Evolutionary conservation across 2,797 vertebrate genomes (phyloP).

Genomic region (Phyllotis vaccarum): DNA sequence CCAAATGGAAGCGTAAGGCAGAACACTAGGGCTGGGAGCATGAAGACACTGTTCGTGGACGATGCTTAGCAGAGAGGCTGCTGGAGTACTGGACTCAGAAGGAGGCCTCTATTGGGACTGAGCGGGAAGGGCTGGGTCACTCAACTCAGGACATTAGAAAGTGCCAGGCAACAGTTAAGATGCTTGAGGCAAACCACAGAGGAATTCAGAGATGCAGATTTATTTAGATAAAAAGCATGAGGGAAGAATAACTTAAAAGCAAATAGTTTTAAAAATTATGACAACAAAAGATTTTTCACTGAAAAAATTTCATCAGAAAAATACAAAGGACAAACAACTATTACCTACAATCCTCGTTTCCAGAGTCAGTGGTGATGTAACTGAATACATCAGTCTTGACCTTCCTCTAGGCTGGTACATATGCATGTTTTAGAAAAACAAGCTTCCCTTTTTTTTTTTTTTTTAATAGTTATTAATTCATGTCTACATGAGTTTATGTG

Average conservation of each 20-base stretch:
- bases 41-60: not conserved
- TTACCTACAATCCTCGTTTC: not conserved
- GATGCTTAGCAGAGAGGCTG: constrained; percentile 21
- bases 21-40: not conserved
- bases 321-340: not conserved
- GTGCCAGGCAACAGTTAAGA: not conserved
- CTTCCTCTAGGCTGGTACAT: not conserved
- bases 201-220: constrained; percentile 45
- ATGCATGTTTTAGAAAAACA: constrained; percentile 55
- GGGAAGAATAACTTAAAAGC: constrained; percentile 30
- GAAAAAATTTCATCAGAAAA: constrained; percentile 67
- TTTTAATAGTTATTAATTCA: not conserved
- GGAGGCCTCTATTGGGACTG: not conserved
- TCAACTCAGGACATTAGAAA: not conserved
- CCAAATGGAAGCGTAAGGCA: constrained; percentile 47
- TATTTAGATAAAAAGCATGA: constrained; percentile 30
- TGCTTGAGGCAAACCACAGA: constrained; percentile 1
- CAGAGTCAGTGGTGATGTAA: not conserved
- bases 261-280: constrained; percentile 51
- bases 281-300: not conserved
- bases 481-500: not conserved
- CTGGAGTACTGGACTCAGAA: not conserved
- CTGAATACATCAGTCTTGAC: not conserved
- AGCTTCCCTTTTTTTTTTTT: constrained; percentile 29
- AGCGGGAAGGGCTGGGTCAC: not conserved